A percentile compares a stretch with the other conserved stretches of the same genome.
Conservation (phyloP, 2,113 vertebrate genomes). For the Periophthalmus modestus region DNA sequence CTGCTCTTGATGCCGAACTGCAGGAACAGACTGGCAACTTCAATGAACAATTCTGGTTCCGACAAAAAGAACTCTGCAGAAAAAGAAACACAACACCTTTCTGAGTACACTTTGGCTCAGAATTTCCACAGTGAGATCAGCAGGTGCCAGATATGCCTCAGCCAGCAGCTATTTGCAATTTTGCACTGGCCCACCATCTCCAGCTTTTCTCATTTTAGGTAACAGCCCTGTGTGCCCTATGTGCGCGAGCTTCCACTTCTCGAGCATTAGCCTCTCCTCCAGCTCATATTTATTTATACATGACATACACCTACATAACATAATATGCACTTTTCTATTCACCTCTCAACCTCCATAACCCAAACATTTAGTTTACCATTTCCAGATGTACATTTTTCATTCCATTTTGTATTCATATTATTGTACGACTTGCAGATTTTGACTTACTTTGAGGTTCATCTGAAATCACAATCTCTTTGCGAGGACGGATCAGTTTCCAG, state of each 20-base stretch:
- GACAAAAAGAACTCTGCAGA: constrained; percentile 59
- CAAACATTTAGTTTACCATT: constrained; percentile 19
- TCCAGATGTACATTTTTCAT: constrained; percentile 19
- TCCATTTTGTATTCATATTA: neutral
- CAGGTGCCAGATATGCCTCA: constrained; percentile 46
- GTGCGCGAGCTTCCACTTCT: constrained; percentile 25
- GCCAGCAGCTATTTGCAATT: constrained; percentile 54
- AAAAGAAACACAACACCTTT: constrained; percentile 23
- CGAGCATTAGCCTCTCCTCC: constrained; percentile 35
- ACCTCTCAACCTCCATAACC: constrained; percentile 34
- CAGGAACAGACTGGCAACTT: constrained; percentile 73
- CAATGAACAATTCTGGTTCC: constrained; percentile 69
- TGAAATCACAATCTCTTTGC: constrained; percentile 74
- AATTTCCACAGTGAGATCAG: constrained; percentile 50
- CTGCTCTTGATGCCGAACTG: constrained; percentile 38
- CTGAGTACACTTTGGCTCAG: constrained; percentile 30
- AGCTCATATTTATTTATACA: constrained; percentile 51
- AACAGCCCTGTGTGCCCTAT: constrained; percentile 29
- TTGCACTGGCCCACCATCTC: constrained; percentile 34
- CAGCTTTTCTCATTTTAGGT: constrained; percentile 40
- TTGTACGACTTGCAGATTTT: neutral
- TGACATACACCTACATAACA: constrained; percentile 22
- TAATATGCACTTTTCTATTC: constrained; percentile 37
- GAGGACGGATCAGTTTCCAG: constrained; percentile 87
- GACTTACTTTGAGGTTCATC: constrained; percentile 84